Base-by-base conservation (phyloP, 1,140 invertebrate genomes). In the Myzus persicae region DNA sequence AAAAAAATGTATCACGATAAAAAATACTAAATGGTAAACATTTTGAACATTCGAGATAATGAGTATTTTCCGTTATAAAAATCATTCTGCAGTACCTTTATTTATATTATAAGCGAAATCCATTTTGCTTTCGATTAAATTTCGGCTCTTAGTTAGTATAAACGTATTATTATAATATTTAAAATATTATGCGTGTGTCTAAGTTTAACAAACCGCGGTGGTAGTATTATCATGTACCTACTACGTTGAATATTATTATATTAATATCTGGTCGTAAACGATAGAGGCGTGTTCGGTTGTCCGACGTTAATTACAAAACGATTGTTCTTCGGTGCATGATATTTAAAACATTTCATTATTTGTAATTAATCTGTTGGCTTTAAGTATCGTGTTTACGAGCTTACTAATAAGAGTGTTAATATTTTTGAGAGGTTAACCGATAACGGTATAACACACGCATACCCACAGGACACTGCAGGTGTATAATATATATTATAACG, bases 281-380 rank as follows among this genome's bases (percentile, higher is more conserved):
- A n/a, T 76, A 76, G 59, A 76, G 59, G 59, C 59, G 59, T 76
- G 59, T 76, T n/a, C n/a, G 4, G 5, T 18, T 14, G n/a, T 18
- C 59, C 59, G n/a, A 76, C 59, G 14, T 76, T 76, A 76, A 76
- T 76, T 76, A 76, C 59, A 76, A 76, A n/a, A 76, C 31, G 59
- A 76, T 76, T 76, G 59, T 76, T 76, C 14, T 76, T 76, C n/a
- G 5, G 59, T n/a, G n/a, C n/a, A 76, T 76, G 31, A 76, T 76
- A n/a, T 76, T 76, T 76, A 76, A 76, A 76, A 76, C 59, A 36
- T 76, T 76, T 76, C 59, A 76, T 76, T n/a, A 76, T 76, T 76
- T 76, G 59, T 76, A 76, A 76, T 76, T 46, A 76, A 76, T 76
- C 31, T n/a, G n/a, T 76, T n/a, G 14, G 59, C 36, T 76, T 76